These are phyloP conservation scores for Buteo buteo DNA, from an alignment of 2,113 vertebrate species.

Conservation along the genomic window DNA sequence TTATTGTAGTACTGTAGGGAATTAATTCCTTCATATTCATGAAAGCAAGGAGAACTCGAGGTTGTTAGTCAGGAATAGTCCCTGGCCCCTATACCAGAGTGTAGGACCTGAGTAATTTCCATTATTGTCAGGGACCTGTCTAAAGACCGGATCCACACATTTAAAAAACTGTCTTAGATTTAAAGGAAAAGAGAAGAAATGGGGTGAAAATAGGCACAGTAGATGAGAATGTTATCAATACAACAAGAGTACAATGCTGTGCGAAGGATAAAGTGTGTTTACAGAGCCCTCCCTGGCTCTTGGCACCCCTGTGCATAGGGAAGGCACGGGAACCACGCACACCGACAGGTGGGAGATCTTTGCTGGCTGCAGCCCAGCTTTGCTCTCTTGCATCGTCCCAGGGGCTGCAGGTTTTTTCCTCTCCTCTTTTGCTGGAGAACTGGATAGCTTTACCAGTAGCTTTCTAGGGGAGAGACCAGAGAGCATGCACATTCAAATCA, in stretches of 20 bases:
- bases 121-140: background rate
- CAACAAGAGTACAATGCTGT: fast-evolving
- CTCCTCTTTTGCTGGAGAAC: background rate
- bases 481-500: background rate
- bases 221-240: background rate
- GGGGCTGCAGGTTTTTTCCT: background rate
- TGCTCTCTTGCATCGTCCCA: background rate
- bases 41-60: background rate
- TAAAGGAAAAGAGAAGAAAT: background rate
- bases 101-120: background rate
- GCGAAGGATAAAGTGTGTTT: background rate
- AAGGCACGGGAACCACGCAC: background rate
- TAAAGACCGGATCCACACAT: background rate
- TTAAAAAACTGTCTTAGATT: background rate
- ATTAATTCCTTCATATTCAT: background rate
- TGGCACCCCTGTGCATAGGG: background rate
- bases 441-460: background rate
- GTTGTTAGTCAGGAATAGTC: background rate
- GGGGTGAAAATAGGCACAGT: background rate
- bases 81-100: background rate
- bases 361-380: background rate
- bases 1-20: background rate
- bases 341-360: background rate
- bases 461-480: conserved; percentile 2
- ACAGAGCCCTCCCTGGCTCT: background rate